These are phyloP conservation scores for Athalia rosae DNA, from an alignment of 2,888 invertebrate genomes.

Conservation along the genomic window DNA sequence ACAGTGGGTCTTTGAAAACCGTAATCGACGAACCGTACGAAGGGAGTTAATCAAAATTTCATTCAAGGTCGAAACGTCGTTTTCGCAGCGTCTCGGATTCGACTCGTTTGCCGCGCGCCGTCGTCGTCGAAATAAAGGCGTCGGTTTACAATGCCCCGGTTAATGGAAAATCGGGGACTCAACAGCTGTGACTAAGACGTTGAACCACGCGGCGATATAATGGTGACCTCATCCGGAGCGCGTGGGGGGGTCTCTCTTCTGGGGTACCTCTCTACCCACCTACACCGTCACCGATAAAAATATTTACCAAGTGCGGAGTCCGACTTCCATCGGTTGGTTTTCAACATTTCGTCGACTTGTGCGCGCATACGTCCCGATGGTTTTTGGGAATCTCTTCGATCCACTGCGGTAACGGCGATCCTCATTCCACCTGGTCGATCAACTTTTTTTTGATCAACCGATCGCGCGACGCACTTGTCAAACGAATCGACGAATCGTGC, in stretches of 20 bases:
- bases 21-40: neutral
- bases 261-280: slow-evolving; percentile 1
- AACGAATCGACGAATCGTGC: neutral
- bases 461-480: neutral
- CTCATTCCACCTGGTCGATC: too few species aligned
- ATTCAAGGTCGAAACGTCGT: neutral
- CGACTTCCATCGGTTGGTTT: slow-evolving; percentile 35
- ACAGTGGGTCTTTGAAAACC: neutral
- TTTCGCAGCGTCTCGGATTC: neutral
- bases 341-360: slow-evolving; percentile 23
- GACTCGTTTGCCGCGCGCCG: neutral
- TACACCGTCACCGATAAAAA: slow-evolving; percentile 9
- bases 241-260: slow-evolving; percentile 17
- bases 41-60: slow-evolving; percentile 13
- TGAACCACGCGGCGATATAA: neutral
- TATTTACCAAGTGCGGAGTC: slow-evolving; percentile 6
- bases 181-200: slow-evolving; percentile 20
- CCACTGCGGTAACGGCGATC: neutral
- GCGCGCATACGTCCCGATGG: neutral
- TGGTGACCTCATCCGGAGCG: slow-evolving; percentile 27
- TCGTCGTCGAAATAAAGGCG: too few species aligned
- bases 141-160: neutral
- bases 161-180: slow-evolving; percentile 22
- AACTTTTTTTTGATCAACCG: neutral
- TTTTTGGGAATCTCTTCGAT: slow-evolving; percentile 1